Percentiles rank a stretch among this genome's conserved stretches.
Conservation (phyloP, 2,113 vertebrate species). For the Gobio gobio region DNA sequence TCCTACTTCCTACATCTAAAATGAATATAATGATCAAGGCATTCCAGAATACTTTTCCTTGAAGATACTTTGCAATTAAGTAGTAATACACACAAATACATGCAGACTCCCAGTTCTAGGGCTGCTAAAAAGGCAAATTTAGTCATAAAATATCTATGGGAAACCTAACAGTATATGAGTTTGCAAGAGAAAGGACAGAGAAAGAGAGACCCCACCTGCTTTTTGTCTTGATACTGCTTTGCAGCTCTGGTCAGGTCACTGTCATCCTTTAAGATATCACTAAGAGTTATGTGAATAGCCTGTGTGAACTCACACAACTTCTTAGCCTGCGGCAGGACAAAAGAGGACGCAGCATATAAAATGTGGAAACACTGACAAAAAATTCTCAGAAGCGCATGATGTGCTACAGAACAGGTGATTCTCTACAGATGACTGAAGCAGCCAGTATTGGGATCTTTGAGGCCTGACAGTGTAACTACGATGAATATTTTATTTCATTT, state of each 20-base stretch:
- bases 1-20: slow-evolving; percentile 4
- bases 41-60: slow-evolving; percentile 19
- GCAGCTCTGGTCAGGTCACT: slow-evolving; percentile 56
- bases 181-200: not conserved
- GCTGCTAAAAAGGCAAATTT: not conserved
- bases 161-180: not conserved
- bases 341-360: slow-evolving; percentile 25
- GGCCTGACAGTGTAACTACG: too few relatives aligned
- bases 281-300: slow-evolving; percentile 66
- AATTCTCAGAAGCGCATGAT: not conserved
- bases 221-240: slow-evolving; percentile 28
- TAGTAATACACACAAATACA: not conserved
- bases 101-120: not conserved
- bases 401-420: not conserved
- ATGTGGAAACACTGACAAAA: not conserved
- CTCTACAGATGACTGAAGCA: not conserved
- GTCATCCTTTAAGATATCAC: slow-evolving; percentile 60
- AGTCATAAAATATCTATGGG: not conserved
- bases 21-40: not conserved
- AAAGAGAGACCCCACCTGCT: slow-evolving; percentile 56
- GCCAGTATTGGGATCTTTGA: not conserved
- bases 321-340: slow-evolving; percentile 63
- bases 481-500: not conserved
- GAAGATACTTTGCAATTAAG: not conserved
- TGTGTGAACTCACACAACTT: slow-evolving; percentile 67